A percentile compares a stretch with the other conserved stretches of the same genome.
Evolutionary conservation across 2,888 invertebrate genomes (phyloP).

Genomic region (Copidosoma aretas): DNA sequence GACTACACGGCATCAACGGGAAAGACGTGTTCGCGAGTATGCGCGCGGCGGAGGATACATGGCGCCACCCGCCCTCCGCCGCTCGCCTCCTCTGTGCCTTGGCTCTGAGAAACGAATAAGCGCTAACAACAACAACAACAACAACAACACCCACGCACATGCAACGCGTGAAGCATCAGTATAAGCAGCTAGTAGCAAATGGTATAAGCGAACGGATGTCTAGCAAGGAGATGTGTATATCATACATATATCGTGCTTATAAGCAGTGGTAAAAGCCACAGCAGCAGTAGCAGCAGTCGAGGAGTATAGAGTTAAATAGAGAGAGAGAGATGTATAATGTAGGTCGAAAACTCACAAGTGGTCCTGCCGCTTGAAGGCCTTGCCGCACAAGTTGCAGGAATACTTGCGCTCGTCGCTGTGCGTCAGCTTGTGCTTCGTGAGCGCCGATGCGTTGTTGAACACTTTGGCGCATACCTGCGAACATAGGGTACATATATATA

Average conservation of each 20-base stretch:
- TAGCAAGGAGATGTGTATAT: too few species aligned
- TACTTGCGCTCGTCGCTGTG: conserved; percentile 98
- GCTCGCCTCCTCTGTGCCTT: too few species aligned
- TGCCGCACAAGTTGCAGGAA: conserved; percentile 93
- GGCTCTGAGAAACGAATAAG: too few species aligned
- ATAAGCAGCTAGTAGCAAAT: neutral
- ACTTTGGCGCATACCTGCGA: conserved; percentile 90
- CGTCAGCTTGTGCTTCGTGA: conserved; percentile 96
- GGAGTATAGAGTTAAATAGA: neutral
- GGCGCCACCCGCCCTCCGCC: too few species aligned
- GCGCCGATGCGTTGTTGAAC: conserved; percentile 95
- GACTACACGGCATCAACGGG: neutral
- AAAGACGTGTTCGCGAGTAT: neutral
- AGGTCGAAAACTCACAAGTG: conserved; percentile 93
- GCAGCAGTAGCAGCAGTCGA: too few species aligned
- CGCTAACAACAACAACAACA: too few species aligned
- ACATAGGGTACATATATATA: conserved; percentile 18
- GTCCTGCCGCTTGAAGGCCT: conserved; percentile 98
- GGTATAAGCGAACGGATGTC: conserved; percentile 10
- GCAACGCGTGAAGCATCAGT: too few species aligned
- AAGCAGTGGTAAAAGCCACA: neutral
- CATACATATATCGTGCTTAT: too few species aligned
- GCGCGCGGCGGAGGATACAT: too few species aligned
- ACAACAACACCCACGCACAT: too few species aligned
- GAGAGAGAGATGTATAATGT: too few species aligned